Conservation (phyloP, 2,797 vertebrate genomes). For the Enteromius fasciolatus region DNA sequence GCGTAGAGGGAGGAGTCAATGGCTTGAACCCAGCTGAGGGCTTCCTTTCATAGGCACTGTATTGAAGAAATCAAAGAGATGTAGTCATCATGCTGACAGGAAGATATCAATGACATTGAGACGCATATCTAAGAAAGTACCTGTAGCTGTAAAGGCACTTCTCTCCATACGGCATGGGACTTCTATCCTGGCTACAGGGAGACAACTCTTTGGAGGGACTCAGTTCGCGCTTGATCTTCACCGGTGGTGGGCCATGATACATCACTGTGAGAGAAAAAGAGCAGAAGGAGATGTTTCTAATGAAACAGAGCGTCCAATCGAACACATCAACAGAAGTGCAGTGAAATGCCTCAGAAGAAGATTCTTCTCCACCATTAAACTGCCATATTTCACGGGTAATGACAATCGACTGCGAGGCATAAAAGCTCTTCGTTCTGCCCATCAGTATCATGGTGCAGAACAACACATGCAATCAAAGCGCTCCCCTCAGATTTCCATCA, state of each 20-base stretch:
- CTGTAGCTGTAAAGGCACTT: conserved; percentile 99
- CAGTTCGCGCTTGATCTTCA: conserved; percentile 95
- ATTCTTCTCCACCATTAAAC: conserved; percentile 70
- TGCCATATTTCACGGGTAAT: conserved; percentile 70
- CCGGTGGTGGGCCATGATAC: conserved; percentile 90
- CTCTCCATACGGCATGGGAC: conserved; percentile 89
- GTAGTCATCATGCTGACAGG: neutral
- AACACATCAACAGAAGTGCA: conserved; percentile 70
- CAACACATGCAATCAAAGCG: conserved; percentile 69
- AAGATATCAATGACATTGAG: neutral
- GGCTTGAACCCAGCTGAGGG: conserved; percentile 90
- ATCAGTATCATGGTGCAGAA: conserved; percentile 62
- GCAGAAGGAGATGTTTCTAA: conserved; percentile 40
- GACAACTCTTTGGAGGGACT: conserved; percentile 88
- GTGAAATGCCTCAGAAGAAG: conserved; percentile 50
- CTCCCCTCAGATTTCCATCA: conserved; percentile 69
- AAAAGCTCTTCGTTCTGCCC: conserved; percentile 65
- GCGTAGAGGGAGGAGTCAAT: conserved; percentile 90
- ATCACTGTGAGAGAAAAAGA: conserved; percentile 80
- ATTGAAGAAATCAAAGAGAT: conserved; percentile 6
- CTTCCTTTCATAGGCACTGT: conserved; percentile 97
- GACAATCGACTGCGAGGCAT: conserved; percentile 60
- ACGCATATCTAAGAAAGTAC: conserved; percentile 67
- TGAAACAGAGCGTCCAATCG: conserved; percentile 53
- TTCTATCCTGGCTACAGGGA: conserved; percentile 89